Percentiles rank a stretch among this genome's conserved stretches.
These are phyloP conservation scores for Cyprinella venusta DNA, from an alignment of 2,797 vertebrate species.

Conservation along the genomic window DNA sequence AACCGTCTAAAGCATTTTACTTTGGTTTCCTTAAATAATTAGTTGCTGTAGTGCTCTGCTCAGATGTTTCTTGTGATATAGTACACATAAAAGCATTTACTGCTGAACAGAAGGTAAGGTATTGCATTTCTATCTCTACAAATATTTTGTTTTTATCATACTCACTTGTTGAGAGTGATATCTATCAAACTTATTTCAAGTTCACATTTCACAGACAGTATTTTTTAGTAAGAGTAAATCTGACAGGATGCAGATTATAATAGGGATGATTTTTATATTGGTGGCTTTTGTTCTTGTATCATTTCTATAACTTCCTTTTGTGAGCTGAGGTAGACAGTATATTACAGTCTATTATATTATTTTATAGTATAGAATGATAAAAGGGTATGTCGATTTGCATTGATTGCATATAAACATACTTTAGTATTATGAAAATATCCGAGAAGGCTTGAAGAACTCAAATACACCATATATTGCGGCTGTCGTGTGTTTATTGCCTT, in stretches of 20 bases:
- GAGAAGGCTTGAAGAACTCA: no score
- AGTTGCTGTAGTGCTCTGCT: neutral
- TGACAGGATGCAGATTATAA: neutral
- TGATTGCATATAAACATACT: no score
- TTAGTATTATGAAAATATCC: no score
- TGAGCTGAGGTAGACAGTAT: no score
- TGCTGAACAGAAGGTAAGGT: neutral
- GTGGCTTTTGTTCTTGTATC: neutral
- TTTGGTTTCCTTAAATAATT: slow-evolving; percentile 1
- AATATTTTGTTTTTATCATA: neutral
- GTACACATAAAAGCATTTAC: neutral
- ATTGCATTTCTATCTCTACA: neutral
- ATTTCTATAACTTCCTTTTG: neutral
- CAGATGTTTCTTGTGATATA: neutral
- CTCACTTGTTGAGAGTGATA: neutral
- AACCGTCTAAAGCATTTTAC: neutral
- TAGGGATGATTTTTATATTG: neutral
- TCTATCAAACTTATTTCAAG: no score
- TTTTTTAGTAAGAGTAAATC: neutral
- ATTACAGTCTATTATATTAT: no score
- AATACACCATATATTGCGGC: no score
- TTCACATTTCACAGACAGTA: neutral
- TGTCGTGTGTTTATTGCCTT: no score
- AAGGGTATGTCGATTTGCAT: no score
- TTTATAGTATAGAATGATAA: no score